A percentile compares a stretch with the other conserved stretches of the same genome.
These are phyloP conservation scores for Brachionichthys hirsutus DNA, from an alignment of 2,113 vertebrate genomes.

Conservation along the genomic window DNA sequence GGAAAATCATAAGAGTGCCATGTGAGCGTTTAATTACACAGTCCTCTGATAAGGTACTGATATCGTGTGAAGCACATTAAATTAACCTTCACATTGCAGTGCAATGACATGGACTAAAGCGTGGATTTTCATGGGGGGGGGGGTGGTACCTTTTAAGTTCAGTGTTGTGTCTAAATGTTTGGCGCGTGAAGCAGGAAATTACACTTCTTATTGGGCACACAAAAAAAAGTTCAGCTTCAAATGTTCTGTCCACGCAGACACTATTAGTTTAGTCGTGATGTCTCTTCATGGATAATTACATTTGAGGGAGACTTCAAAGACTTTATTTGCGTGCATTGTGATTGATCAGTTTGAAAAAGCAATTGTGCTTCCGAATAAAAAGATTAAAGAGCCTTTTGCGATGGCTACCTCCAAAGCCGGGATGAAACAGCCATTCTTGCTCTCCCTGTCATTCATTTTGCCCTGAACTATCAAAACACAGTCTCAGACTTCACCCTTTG, in stretches of 20 bases:
- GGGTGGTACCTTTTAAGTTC: background rate
- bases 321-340: too few species aligned
- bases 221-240: background rate
- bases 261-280: background rate
- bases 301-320: too few species aligned
- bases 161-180: background rate
- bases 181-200: background rate
- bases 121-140: background rate
- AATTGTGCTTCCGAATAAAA: too few species aligned
- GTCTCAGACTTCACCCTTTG: too few species aligned
- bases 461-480: too few species aligned
- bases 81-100: slow-evolving; percentile 13
- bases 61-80: slow-evolving; percentile 30
- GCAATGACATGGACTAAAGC: background rate
- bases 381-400: too few species aligned
- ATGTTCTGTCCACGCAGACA: background rate
- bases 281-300: too few species aligned
- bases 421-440: too few species aligned
- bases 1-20: slow-evolving; percentile 9
- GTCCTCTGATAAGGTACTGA: slow-evolving; percentile 60
- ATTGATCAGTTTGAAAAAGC: too few species aligned
- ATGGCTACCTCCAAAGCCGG: too few species aligned
- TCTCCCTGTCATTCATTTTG: too few species aligned
- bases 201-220: background rate
- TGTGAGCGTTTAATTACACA: slow-evolving; percentile 24